A percentile compares a stretch with the other conserved stretches of the same genome.
Conservation (phyloP, 2,888 invertebrate species). For the Ophonus ardosiacus region DNA sequence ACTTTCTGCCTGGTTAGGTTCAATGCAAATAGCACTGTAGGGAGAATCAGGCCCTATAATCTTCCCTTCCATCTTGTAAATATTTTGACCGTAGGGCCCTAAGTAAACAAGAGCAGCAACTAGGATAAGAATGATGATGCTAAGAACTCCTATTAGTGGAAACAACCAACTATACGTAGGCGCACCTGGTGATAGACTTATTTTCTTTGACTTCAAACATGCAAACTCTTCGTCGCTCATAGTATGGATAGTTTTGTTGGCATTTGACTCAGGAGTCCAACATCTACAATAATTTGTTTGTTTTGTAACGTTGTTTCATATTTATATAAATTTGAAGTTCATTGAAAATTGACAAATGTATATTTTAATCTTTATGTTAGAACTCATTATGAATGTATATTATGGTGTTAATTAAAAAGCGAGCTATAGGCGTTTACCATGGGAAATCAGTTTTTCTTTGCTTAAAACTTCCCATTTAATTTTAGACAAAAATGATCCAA, state of each 20-base stretch:
- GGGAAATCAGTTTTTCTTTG: no score
- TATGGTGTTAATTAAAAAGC: no score
- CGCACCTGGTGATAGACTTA: background rate
- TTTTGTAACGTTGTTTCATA: background rate
- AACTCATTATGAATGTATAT: no score
- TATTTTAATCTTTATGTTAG: no score
- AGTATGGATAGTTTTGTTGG: constrained; percentile 65
- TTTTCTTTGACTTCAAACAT: constrained; percentile 28
- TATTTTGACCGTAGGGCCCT: constrained; percentile 50
- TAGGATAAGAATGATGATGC: constrained; percentile 38
- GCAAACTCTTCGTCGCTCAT: constrained; percentile 22
- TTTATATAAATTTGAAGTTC: no score
- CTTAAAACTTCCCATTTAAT: no score
- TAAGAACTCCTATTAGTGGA: constrained; percentile 46
- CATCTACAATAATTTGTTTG: constrained; percentile 70
- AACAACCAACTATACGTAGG: constrained; percentile 49
- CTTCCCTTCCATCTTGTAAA: background rate
- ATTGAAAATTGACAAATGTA: no score
- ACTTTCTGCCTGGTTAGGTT: constrained; percentile 69
- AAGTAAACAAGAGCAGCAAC: constrained; percentile 49
- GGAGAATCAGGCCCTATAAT: constrained; percentile 53
- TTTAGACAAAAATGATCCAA: no score
- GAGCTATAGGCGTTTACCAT: no score
- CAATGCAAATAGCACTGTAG: constrained; percentile 38
- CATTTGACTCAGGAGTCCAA: constrained; percentile 68